Evolutionary conservation across 2,113 vertebrate genomes (phyloP).

Genomic region (Crotalus tigris): DNA sequence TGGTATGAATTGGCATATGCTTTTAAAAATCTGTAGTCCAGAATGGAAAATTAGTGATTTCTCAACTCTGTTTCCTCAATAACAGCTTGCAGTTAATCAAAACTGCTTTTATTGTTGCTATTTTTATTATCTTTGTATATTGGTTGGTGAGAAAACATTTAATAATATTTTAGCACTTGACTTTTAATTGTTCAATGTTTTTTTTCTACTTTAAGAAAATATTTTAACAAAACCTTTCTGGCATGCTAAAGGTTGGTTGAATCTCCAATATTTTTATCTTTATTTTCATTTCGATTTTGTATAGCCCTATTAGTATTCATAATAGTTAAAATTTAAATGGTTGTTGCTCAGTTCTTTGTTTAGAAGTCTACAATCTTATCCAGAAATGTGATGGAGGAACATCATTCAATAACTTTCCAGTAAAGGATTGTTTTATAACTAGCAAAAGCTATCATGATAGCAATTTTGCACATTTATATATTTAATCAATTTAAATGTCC

Average conservation of each 20-base stretch:
- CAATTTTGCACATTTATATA: neutral
- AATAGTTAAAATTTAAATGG: neutral
- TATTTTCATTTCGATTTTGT: neutral
- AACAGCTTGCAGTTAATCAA: conserved; percentile 38
- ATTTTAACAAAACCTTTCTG: neutral
- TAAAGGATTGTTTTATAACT: neutral
- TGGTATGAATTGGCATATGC: conserved; percentile 53
- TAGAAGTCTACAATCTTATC: neutral
- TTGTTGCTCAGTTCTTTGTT: neutral
- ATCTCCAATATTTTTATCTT: neutral
- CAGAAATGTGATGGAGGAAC: neutral
- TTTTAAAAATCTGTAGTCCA: conserved; percentile 45
- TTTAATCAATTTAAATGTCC: neutral
- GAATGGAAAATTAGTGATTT: conserved; percentile 29
- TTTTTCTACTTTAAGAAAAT: neutral
- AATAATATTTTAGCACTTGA: neutral
- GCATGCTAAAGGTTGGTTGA: neutral
- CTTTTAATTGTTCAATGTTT: neutral
- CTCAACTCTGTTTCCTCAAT: conserved; percentile 45
- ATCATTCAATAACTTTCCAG: neutral
- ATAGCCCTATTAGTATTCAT: neutral
- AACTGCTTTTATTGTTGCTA: conserved; percentile 2
- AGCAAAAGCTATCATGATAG: neutral
- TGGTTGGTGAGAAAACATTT: neutral
- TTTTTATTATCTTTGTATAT: neutral